phyloP scores from a whole-genome alignment of 1,140 invertebrate genomes.

The Drosophila funebris region DNA sequence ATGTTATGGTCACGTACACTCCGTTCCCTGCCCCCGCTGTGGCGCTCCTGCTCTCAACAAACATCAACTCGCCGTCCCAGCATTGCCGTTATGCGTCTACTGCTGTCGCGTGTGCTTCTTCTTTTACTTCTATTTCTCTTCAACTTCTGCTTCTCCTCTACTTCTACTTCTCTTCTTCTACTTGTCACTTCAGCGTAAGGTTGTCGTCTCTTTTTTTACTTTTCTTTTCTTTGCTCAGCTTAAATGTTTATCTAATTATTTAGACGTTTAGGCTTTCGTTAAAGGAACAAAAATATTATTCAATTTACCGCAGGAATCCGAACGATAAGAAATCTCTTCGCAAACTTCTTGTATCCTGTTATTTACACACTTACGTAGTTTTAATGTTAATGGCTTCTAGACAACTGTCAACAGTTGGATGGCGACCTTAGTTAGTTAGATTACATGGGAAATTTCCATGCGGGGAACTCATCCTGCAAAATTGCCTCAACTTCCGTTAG shows the following conservation, averaged over 20 bases:
- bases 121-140: background rate
- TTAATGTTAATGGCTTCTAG: slow-evolving; percentile 3
- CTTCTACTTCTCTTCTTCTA: slow-evolving; percentile 20
- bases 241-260: slow-evolving; percentile 80
- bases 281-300: slow-evolving; percentile 54
- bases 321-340: slow-evolving; percentile 13
- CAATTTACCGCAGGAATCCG: slow-evolving; percentile 62
- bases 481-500: slow-evolving; percentile 47
- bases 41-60: slow-evolving; percentile 22
- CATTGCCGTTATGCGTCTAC: slow-evolving; percentile 49
- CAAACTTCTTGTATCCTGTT: slow-evolving; percentile 19
- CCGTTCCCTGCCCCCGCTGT: slow-evolving; percentile 13
- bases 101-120: slow-evolving; percentile 38
- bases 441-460: background rate
- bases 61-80: slow-evolving; percentile 11
- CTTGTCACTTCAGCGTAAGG: slow-evolving; percentile 39
- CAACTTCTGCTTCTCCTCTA: background rate
- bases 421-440: background rate
- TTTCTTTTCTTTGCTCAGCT: slow-evolving; percentile 55
- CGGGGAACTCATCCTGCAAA: slow-evolving; percentile 24
- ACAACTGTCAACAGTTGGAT: background rate
- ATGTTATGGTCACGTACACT: slow-evolving; percentile 76
- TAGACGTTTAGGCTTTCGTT: slow-evolving; percentile 56
- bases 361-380: background rate
- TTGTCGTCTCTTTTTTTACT: slow-evolving; percentile 50